These are phyloP conservation scores for Bergia sp. DNA, from an alignment of 92 coral and sea anemone genomes.

Conservation along the genomic window DNA sequence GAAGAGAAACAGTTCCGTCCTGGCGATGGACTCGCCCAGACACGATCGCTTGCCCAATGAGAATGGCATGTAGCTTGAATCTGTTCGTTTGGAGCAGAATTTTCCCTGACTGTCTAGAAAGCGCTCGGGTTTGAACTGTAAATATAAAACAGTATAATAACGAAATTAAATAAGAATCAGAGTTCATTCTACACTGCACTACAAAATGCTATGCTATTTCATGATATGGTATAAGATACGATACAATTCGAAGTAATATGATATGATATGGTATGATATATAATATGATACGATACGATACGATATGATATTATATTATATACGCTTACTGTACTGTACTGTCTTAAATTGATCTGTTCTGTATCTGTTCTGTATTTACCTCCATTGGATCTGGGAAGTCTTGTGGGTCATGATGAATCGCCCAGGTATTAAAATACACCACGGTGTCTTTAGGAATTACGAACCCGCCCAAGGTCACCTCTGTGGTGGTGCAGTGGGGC, in stretches of 20 bases:
- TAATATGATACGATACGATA: too few species aligned
- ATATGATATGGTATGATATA: neutral
- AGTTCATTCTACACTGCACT: too few species aligned
- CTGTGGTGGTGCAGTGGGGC: slow-evolving; percentile 68
- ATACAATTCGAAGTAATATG: neutral
- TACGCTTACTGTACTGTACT: neutral
- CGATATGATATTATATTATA: too few species aligned
- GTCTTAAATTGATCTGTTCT: too few species aligned
- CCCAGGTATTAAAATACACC: slow-evolving; percentile 72
- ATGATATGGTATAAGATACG: neutral
- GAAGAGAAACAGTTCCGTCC: slow-evolving; percentile 43
- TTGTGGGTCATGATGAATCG: slow-evolving; percentile 75
- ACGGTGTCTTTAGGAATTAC: slow-evolving; percentile 70
- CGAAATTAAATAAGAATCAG: neutral
- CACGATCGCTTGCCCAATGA: slow-evolving; percentile 43
- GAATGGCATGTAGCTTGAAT: slow-evolving; percentile 43
- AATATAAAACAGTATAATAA: too few species aligned
- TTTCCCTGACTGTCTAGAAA: slow-evolving; percentile 41
- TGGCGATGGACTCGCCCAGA: slow-evolving; percentile 43
- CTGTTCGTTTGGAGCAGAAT: slow-evolving; percentile 25
- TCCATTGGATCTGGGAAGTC: slow-evolving; percentile 69
- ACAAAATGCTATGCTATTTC: too few species aligned
- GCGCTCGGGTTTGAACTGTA: slow-evolving; percentile 36
- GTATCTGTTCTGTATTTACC: neutral
- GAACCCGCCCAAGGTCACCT: slow-evolving; percentile 64